Base-by-base conservation (phyloP, 2,888 invertebrate species). In the Copidosoma aretas region DNA sequence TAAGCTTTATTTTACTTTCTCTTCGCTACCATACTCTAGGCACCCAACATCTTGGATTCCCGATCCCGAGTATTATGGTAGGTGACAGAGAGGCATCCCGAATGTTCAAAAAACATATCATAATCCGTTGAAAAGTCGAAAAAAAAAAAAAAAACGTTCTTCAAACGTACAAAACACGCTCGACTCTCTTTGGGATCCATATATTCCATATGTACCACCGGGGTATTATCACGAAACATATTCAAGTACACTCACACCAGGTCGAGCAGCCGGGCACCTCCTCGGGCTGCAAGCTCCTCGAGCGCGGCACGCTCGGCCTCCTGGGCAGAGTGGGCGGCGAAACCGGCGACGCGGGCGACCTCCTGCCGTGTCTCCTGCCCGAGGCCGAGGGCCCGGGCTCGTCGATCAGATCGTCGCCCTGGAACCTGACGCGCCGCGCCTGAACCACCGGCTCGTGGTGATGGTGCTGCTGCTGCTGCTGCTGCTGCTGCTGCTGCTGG, bases 281-380 rank as follows among this genome's bases (percentile, higher is more conserved):
- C 22, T 87, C 88, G n/a, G 77, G 85, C 76, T 87, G 84, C 8
- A 88, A 83, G 75, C 88, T 88, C 10, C 87, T 87, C 59, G 80
- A 81, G 53, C 81, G 78, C 1, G 87, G 86, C 4, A 86, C 86
- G 25, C 86, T 86, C 5, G 62, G 68, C 56, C 86, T 84, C 21
- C 86, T 85, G 63, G 86, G 85, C n/a, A 86, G 84, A 22, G 86
- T 85, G 62, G 86, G 86, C 32, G 32, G 32, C 21, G 87, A 80
- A 12, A 76, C 75, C 24, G 71, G 71, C n/a, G 73, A 71, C 15
- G 76, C 75, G 22, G 71, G 71, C n/a, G 73, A 71, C 15, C 75
- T 73, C 24, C 75, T 73, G 68, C 73, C 72, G n/a, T 73, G 74
- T 25, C 64, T 46, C 14, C 53, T 21, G 10, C 15, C 10, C 1